Base-by-base conservation (phyloP, 2,797 vertebrate species). In the Austrolebias charrua region DNA sequence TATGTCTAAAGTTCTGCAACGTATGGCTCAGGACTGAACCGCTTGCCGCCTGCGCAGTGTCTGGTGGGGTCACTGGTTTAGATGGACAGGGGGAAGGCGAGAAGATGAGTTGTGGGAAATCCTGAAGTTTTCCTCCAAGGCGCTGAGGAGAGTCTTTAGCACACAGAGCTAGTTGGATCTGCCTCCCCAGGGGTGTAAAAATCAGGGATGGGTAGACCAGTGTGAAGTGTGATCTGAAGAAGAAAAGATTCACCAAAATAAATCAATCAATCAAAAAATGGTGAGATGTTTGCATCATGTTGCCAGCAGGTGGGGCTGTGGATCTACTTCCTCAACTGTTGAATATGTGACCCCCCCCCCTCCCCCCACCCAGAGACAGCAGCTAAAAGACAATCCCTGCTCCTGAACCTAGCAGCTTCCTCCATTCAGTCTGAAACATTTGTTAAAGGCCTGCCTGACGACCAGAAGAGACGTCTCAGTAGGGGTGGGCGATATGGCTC, bases 161-260 rank as follows among this genome's bases (percentile, higher is more conserved):
- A 94, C 75, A 91, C 87, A 1, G 92, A 93, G 44, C 86, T 87
- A 0, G 77, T 84, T 10, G 91, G 89, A 52, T 94, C 92, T 4
- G 81, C 83, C 42, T 94, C 91, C 42, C 92, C 91, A 0, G 91
- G 89, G 5, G 95, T 90, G 92, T 97, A 98, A 93, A 98, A 97
- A 55, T 98, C 96, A 0, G 97, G 97, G 79, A 98, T 95, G 0
- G 96, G 95, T 60, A 98, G 87, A 44, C 97, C 97, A 0, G 96
- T 98, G 84, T 98, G 96, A 65, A 99, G 93, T 0, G 96, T 99
- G 76, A 99, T 93, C 97, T 99, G 83, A 61, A 56, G n/a, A n/a
- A n/a, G 82, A 20, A 73, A 5, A 65, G 18, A 68, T 60, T 50
- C 4, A 64, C 44, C 53, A 18, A 49, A n/a, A 69, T 1, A 56